These are phyloP conservation scores for Andrena trimmerana DNA, from an alignment of 2,888 invertebrate genomes.

Conservation along the genomic window DNA sequence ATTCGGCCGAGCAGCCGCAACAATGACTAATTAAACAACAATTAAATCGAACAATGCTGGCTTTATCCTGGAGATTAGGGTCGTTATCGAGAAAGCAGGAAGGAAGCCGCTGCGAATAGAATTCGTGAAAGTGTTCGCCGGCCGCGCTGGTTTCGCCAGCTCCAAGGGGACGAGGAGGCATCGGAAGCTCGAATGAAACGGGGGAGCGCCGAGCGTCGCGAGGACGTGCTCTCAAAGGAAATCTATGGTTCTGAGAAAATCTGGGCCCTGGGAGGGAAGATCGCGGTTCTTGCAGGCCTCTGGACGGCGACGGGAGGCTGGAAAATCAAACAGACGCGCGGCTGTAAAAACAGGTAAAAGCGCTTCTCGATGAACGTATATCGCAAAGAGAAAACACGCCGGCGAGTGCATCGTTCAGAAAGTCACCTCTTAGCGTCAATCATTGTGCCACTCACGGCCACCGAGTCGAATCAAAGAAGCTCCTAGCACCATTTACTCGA, in stretches of 20 bases:
- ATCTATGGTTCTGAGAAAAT: slow-evolving; percentile 16
- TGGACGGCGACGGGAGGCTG: background rate
- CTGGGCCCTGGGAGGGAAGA: background rate
- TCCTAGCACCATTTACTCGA: slow-evolving; percentile 36
- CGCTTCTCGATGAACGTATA: slow-evolving; percentile 27
- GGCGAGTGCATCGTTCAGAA: slow-evolving; percentile 35
- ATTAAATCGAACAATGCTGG: slow-evolving; percentile 72
- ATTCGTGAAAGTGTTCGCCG: slow-evolving; percentile 71
- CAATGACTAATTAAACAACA: slow-evolving; percentile 78
- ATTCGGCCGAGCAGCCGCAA: slow-evolving; percentile 52
- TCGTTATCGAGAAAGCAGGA: slow-evolving; percentile 63
- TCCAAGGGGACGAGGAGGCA: background rate
- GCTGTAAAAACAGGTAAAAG: slow-evolving; percentile 38
- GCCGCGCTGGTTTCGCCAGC: background rate
- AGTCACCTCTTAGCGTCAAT: slow-evolving; percentile 62
- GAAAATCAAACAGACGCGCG: slow-evolving; percentile 15
- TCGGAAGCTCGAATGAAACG: background rate
- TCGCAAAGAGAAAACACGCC: slow-evolving; percentile 42
- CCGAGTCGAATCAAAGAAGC: slow-evolving; percentile 37
- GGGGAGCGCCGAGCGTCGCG: background rate
- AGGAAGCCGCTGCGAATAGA: slow-evolving; percentile 41
- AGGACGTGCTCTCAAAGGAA: slow-evolving; percentile 1
- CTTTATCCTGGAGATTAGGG: slow-evolving; percentile 38
- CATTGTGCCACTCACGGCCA: slow-evolving; percentile 43
- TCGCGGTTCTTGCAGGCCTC: background rate